Base-by-base conservation (phyloP, 2,797 vertebrate species). In the Sebastolobus alascanus region DNA sequence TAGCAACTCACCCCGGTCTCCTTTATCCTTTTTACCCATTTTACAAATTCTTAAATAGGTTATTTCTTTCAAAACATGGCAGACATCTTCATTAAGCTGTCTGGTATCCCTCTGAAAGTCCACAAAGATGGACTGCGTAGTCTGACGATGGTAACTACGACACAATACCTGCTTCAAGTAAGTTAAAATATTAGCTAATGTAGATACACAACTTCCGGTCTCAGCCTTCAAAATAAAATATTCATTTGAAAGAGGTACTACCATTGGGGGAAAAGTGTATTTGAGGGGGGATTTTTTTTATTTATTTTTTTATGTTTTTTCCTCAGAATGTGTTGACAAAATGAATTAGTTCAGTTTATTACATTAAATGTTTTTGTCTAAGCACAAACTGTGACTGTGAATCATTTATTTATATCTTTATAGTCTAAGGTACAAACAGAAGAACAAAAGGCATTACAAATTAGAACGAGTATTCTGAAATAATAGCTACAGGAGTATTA, bases 1-100 rank as follows among this genome's bases (percentile, higher is more conserved):
- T 40, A 75, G 2, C 8, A 71, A 93, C 93, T 94, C 87, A 96
- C 96, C 96, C 31, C 95, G 90, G 64, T 96, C 96, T 82, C 85
- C 91, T 90, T 90, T 96, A 40, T 96, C 96, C 68, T 75, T 95
- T 91, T 95, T 96, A 61, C 96, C 95, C 96, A 96, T 96, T 52
- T 68, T 87, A 58, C 3, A 25, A 18, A 8, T 2, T 43, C 50
- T 71, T 71, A 59, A 67, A 77, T 5, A 6, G 13, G 40, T 18
- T 27, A 29, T 11, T 5, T 43, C 0, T 65, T 27, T 75, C 33
- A 40, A 75, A 75, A 40, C 14, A 56, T 58, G 14, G 10, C 33
- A 29, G 3, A 33, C 13, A 0, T 27, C n/a, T 8, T 56, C 13
- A 38, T 16, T 16, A 70, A 56, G 8, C 5, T 22, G 4, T 2